Evolutionary conservation across 23 tunicate genomes (phyloP).

Genomic region (Ciona savignyi): DNA sequence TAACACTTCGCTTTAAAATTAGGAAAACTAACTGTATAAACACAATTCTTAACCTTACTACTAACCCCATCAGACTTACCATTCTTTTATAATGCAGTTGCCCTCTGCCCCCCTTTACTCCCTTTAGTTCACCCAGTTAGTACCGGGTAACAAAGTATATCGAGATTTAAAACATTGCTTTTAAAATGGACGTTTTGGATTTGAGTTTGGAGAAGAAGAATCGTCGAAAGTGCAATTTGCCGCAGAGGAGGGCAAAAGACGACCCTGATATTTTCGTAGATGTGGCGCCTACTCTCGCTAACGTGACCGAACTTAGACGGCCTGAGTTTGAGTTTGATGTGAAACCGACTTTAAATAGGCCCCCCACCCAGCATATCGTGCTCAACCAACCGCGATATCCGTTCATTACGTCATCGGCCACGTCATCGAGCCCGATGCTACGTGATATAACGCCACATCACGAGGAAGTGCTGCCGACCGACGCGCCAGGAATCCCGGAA

Average conservation of each 20-base stretch:
- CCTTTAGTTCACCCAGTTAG: neutral
- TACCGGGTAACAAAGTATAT: neutral
- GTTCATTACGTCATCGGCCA: neutral
- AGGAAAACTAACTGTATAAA: no score
- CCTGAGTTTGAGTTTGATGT: no score
- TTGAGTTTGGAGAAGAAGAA: neutral
- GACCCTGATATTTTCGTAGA: neutral
- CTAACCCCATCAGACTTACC: no score
- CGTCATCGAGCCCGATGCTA: neutral
- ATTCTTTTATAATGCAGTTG: no score
- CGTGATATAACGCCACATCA: neutral
- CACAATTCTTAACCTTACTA: no score
- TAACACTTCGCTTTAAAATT: no score
- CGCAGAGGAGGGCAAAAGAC: neutral
- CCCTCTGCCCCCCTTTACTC: no score
- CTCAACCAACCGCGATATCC: neutral
- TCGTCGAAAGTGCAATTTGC: neutral
- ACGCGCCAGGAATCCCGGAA: constrained; percentile 93
- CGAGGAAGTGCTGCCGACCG: constrained; percentile 69
- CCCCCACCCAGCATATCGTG: neutral
- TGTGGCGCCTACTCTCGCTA: neutral
- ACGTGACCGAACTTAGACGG: neutral
- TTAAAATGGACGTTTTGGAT: neutral
- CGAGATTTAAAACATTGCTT: neutral
- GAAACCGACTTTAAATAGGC: neutral